Base-by-base conservation (phyloP, 2,113 vertebrate genomes). In the Centrocercus urophasianus region DNA sequence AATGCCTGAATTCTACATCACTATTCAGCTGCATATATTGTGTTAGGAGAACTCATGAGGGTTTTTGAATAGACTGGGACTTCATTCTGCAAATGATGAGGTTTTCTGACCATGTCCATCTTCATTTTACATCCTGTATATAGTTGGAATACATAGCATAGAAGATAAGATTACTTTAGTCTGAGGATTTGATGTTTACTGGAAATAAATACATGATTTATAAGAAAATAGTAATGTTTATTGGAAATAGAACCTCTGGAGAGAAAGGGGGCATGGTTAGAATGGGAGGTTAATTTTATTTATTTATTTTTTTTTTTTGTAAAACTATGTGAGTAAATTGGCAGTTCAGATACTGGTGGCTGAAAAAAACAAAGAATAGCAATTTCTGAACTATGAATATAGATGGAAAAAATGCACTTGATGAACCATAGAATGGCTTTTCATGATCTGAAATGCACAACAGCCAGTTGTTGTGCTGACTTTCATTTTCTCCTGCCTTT, bases 71-170 rank as follows among this genome's bases (percentile, higher is more conserved):
- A 11, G 20, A 76, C 48, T 45, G 76, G 18, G 20, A 12, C 42
- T 86, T 47, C 1, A 81, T 77, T 83, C 76, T 86, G 24, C 24
- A 47, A 54, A 8, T 74, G 40, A 32, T 73, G 17, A 65, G 21
- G 5, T 72, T 74, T 83, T 84, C 27, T 83, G 36, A 47, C 65
- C 0, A 0, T 19, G 36, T 47, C 17, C 1, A 19, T 83, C 7
- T 72, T 73, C 76, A 74, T 81, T 57, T 56, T 61, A 30, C 5
- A 3, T 83, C 72, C 16, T 80, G 1, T 5, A 63, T 30, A 3
- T 70, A 42, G n/a, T 36, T 80, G 69, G 65, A 85, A 57, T 60
- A 34, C 1, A 6, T 59, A 36, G 16, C 16, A 47, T 27, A 90
- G 47, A 25, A 47, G 4, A 27, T 28, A 12, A 47, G 16, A 17